These are phyloP conservation scores for Bolinopsis microptera DNA, from an alignment of 37 sponge, comb jelly and placozoan genomes.

Conservation along the genomic window DNA sequence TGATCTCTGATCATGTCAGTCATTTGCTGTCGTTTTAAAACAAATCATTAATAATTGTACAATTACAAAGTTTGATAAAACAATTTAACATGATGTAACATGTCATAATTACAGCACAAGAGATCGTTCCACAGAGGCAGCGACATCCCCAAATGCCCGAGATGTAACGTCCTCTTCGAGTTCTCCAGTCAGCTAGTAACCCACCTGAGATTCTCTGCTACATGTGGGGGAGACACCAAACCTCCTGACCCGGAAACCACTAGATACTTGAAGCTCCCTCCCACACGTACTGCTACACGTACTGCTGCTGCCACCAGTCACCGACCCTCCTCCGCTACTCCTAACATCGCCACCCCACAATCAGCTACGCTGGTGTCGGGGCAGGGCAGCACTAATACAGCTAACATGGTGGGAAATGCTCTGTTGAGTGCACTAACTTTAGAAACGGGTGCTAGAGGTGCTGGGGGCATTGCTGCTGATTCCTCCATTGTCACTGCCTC, in stretches of 20 bases:
- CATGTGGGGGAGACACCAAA: neutral
- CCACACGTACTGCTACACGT: neutral
- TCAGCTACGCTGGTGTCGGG: neutral
- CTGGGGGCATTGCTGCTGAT: neutral
- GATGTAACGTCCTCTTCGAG: slow-evolving; percentile 17
- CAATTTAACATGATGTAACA: neutral
- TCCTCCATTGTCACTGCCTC: neutral
- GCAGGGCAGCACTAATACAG: neutral
- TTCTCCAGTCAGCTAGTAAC: neutral
- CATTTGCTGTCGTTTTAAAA: no score
- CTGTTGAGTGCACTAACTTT: neutral
- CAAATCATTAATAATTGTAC: no score
- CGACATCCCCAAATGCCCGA: slow-evolving; percentile 20
- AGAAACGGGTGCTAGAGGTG: neutral
- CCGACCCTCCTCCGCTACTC: neutral
- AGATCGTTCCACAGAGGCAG: neutral
- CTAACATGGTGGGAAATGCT: slow-evolving; percentile 20
- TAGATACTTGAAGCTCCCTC: neutral
- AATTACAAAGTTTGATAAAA: no score
- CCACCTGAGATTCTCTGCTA: neutral
- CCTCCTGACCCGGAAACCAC: neutral
- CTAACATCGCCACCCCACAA: neutral
- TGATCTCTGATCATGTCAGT: no score
- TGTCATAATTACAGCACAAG: neutral
- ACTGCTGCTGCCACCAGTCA: neutral